Base-by-base conservation (phyloP, 53 echinoderm and acorn worm species). In the Astropecten irregularis region DNA sequence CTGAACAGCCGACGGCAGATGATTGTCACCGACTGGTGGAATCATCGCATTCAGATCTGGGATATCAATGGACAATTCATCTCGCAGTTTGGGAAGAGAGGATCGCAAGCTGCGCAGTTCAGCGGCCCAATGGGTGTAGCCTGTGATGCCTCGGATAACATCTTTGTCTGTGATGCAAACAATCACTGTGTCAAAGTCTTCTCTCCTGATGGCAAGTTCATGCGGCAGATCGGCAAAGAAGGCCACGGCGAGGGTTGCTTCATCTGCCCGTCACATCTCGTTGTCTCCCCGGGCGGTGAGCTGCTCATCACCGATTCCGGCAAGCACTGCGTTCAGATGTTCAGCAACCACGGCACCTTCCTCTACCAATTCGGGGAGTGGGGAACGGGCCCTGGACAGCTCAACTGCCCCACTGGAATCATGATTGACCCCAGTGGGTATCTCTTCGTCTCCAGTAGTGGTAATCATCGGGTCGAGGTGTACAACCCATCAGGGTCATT, bases 401-500 rank as follows among this genome's bases (percentile, higher is more conserved):
- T 96, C 30, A 96, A 96, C 76, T 93, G 96, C 73, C 96, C 96
- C 2, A 76, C 91, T 32, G 96, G 96, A 2, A 96, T 96, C 44
- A 85, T 82, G 14, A 91, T 93, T 4, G 93, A 93, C 77, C 54
- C 65, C 22, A 87, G 87, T 49, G 96, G 96, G 3, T 96, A 93
- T 84, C 84, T 96, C 36, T 93, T 84, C 52, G 96, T 96, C 25
- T 82, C 93, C 29, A 93, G 93, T 83, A 84, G 91, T 51, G 96
- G 96, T 10, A 96, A 96, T 69, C 96, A 96, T 68, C 93, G 96
- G 46, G 67, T 96, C 10, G 93, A 96, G 54, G 91, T 93, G 2
- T 96, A 91, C 87, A 93, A 96, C 37, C 93, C 96, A 1, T 96
- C 96, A 1, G 96, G 96, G 22, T 93, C 96, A 0, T 93, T 86